Percentiles rank a stretch among this genome's conserved stretches.
These are phyloP conservation scores for Falco cherrug DNA, from an alignment of 2,797 vertebrate genomes.

Conservation along the genomic window DNA sequence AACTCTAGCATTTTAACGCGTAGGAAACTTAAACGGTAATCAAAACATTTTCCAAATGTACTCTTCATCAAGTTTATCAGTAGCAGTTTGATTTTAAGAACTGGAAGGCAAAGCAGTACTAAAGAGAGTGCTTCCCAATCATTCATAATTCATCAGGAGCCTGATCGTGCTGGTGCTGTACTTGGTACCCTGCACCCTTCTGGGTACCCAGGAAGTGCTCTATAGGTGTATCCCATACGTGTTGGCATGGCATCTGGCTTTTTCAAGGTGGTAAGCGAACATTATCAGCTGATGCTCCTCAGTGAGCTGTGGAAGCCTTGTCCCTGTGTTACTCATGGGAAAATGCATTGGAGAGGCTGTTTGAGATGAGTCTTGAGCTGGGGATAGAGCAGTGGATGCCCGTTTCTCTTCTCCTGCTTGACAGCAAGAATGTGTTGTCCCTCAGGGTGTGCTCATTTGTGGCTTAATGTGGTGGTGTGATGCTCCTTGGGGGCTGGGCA, in stretches of 20 bases:
- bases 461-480: background rate
- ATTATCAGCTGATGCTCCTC: background rate
- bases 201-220: background rate
- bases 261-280: background rate
- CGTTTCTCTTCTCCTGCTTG: background rate
- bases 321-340: background rate
- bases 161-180: background rate
- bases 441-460: accelerated
- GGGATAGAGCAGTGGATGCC: background rate
- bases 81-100: slow-evolving; percentile 62
- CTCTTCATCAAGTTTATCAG: slow-evolving; percentile 61
- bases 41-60: slow-evolving; percentile 68
- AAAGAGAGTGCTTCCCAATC: slow-evolving; percentile 47
- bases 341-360: background rate
- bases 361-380: background rate
- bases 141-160: slow-evolving; percentile 16
- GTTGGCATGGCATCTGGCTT: background rate
- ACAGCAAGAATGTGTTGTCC: background rate
- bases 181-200: background rate
- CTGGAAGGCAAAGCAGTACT: slow-evolving; percentile 1
- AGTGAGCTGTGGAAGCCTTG: background rate
- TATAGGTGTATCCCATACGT: accelerated
- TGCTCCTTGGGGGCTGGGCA: background rate
- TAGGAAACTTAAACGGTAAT: slow-evolving; percentile 36
- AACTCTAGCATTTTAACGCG: background rate